Percentiles rank a stretch among this genome's conserved stretches.
phyloP scores from a whole-genome alignment of 2,113 vertebrate genomes.

The Phasianus colchicus region DNA sequence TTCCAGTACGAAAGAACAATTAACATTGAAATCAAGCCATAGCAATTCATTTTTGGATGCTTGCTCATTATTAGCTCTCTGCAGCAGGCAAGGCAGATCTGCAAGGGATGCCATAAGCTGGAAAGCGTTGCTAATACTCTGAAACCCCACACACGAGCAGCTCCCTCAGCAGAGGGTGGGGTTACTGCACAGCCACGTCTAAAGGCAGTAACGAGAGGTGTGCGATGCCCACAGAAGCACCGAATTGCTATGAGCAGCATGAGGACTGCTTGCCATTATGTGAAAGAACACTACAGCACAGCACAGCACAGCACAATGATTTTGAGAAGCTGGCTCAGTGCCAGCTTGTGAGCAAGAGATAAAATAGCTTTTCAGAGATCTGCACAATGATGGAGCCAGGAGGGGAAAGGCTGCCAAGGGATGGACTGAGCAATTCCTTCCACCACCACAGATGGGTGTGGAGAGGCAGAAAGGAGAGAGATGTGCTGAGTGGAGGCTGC shows the following conservation, averaged over 20 bases:
- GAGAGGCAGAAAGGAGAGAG: neutral
- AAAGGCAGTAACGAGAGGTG: neutral
- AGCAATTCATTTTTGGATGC: neutral
- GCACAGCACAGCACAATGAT: neutral
- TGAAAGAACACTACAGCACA: neutral
- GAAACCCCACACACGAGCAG: neutral
- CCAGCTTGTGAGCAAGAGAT: neutral
- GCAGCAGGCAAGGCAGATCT: neutral
- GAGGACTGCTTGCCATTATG: neutral
- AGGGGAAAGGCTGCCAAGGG: neutral
- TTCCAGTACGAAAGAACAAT: neutral
- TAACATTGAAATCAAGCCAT: neutral
- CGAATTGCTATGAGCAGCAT: neutral
- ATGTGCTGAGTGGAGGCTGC: fast-evolving
- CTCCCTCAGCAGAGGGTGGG: neutral
- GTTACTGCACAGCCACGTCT: neutral
- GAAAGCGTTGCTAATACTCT: neutral
- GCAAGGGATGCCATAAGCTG: neutral
- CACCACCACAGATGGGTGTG: neutral
- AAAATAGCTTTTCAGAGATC: neutral
- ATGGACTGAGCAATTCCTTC: neutral
- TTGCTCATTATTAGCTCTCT: neutral
- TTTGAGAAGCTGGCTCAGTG: neutral
- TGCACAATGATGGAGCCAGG: neutral
- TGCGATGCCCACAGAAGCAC: neutral